Percentiles rank a stretch among this genome's conserved stretches.
Evolutionary conservation across 1,140 invertebrate genomes (phyloP).

Genomic region (Nilaparvata lugens): DNA sequence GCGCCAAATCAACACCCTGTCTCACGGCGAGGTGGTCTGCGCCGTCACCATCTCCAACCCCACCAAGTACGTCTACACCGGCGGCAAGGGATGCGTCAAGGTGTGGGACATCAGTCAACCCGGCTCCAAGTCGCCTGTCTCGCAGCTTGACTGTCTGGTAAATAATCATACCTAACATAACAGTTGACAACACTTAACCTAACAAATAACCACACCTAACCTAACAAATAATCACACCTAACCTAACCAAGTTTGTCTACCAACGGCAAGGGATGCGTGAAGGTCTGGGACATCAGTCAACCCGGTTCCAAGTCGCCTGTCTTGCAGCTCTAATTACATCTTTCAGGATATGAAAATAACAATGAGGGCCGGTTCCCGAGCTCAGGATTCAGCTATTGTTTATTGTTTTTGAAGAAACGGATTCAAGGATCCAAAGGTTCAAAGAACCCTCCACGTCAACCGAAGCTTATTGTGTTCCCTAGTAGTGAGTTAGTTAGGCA

Average conservation of each 20-base stretch:
- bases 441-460: no score
- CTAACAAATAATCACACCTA: slow-evolving; percentile 73
- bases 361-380: no score
- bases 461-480: no score
- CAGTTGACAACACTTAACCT: slow-evolving; percentile 52
- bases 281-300: slow-evolving; percentile 86
- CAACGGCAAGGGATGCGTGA: slow-evolving; percentile 98
- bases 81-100: slow-evolving; percentile 98
- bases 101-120: slow-evolving; percentile 88
- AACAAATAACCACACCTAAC: no score
- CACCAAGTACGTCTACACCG: slow-evolving; percentile 92
- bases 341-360: no score
- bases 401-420: no score
- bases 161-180: no score
- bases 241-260: slow-evolving; percentile 89
- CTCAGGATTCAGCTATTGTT: no score
- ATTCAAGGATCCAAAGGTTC: no score
- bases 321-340: slow-evolving; percentile 79
- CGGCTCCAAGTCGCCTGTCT: slow-evolving; percentile 68
- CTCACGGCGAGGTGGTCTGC: slow-evolving; percentile 91
- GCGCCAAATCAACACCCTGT: slow-evolving; percentile 79
- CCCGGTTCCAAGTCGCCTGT: slow-evolving; percentile 71
- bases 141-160: slow-evolving; percentile 87
- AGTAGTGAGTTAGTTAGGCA: no score
- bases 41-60: slow-evolving; percentile 79